Evolutionary conservation across 2,113 vertebrate species (phyloP).

Genomic region (Sylvia atricapilla): DNA sequence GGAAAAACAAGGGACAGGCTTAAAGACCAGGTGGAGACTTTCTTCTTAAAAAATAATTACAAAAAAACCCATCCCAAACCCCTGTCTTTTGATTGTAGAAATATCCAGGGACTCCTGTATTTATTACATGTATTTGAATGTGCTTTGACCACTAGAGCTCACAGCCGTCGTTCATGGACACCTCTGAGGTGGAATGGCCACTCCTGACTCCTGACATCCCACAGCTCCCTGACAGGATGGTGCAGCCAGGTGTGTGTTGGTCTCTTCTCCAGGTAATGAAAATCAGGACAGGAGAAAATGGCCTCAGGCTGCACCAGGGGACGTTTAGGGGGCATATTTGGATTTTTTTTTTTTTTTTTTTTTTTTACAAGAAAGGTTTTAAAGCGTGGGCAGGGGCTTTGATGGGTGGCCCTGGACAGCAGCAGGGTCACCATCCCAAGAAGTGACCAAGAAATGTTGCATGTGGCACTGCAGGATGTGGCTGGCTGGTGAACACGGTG

Average conservation of each 20-base stretch:
- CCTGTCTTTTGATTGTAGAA: neutral
- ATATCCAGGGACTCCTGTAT: neutral
- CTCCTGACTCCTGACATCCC: neutral
- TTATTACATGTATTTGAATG: neutral
- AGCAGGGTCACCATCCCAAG: neutral
- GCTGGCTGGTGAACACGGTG: neutral
- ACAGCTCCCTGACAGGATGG: neutral
- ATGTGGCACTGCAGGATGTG: neutral
- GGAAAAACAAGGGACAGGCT: neutral
- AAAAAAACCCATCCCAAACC: too few species aligned
- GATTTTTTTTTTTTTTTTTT: neutral
- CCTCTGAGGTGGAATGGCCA: neutral
- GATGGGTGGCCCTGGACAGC: neutral
- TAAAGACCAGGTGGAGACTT: neutral
- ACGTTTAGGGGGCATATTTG: neutral
- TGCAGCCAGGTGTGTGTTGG: neutral
- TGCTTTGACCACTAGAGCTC: neutral
- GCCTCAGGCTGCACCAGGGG: neutral
- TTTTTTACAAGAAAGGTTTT: neutral
- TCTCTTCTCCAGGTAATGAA: neutral
- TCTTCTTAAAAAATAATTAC: neutral
- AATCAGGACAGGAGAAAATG: neutral
- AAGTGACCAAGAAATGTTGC: neutral
- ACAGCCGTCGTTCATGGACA: fast-evolving
- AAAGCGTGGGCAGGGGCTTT: neutral